Conservation (phyloP, 2,888 invertebrate genomes). For the Polydrusus pterygomalis region DNA sequence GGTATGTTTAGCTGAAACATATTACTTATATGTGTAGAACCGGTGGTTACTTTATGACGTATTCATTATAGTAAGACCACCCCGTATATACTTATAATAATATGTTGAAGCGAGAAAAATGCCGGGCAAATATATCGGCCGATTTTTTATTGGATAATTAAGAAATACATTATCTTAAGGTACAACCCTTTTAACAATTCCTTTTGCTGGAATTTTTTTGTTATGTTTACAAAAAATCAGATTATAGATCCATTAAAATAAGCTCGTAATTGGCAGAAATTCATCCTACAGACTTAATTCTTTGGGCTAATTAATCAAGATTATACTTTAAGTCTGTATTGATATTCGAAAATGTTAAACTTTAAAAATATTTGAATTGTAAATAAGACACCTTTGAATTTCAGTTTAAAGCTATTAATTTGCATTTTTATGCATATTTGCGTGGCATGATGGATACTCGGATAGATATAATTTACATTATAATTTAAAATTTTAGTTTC, state of each 20-base stretch:
- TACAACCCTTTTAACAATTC: too few species aligned
- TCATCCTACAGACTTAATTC: not conserved
- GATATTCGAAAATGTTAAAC: constrained; percentile 6
- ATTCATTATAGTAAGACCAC: too few species aligned
- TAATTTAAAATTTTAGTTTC: constrained; percentile 4
- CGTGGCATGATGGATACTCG: not conserved
- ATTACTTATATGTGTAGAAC: too few species aligned
- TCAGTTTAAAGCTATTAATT: constrained; percentile 20
- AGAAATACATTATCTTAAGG: too few species aligned
- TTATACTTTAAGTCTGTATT: constrained; percentile 3
- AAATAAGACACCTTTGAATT: constrained; percentile 22
- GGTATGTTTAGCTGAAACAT: too few species aligned
- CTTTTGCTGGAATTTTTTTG: not conserved
- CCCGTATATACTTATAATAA: too few species aligned
- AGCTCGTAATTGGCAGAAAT: not conserved
- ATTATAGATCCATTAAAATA: not conserved
- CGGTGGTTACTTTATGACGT: too few species aligned
- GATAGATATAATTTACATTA: constrained; percentile 5
- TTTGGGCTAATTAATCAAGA: constrained; percentile 7
- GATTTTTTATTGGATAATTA: too few species aligned
- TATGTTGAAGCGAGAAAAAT: too few species aligned
- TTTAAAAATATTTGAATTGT: constrained; percentile 16
- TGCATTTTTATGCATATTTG: constrained; percentile 17
- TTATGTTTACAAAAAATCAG: not conserved
- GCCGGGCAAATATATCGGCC: too few species aligned